Conservation (phyloP, 2,113 vertebrate species). For the Spea bombifrons region DNA sequence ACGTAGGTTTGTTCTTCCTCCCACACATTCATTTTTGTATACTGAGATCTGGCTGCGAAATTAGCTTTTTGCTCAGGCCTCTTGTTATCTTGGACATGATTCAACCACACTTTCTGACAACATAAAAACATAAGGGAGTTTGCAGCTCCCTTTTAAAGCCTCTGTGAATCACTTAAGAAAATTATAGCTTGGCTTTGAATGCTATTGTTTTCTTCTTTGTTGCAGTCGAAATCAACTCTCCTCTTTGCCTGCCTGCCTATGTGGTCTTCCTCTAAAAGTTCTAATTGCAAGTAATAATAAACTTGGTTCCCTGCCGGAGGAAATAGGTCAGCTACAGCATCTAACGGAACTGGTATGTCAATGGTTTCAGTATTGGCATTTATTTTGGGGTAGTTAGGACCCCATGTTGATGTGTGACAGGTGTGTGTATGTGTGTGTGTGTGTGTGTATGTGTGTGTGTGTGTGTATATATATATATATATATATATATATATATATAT, state of each 20-base stretch:
- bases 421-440: too few species aligned
- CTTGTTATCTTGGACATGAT: constrained; percentile 12
- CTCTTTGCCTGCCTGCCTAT: constrained; percentile 83
- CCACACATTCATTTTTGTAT: constrained; percentile 31
- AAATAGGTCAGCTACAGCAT: constrained; percentile 83
- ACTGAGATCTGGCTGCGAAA: constrained; percentile 39
- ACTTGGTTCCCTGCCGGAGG: constrained; percentile 86
- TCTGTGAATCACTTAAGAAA: constrained; percentile 36
- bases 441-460: too few species aligned
- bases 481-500: too few species aligned
- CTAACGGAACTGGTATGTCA: constrained; percentile 93
- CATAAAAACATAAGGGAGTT: constrained; percentile 27
- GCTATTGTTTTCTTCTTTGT: constrained; percentile 54
- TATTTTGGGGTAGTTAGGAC: constrained; percentile 23
- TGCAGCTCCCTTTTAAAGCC: constrained; percentile 42
- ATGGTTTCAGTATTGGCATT: constrained; percentile 49
- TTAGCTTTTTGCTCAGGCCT: not conserved
- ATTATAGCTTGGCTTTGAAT: constrained; percentile 45
- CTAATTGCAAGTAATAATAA: constrained; percentile 98
- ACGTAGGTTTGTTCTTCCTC: constrained; percentile 29
- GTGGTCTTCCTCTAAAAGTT: constrained; percentile 89
- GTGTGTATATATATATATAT: too few species aligned
- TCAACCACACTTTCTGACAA: constrained; percentile 19
- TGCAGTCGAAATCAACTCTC: constrained; percentile 91
- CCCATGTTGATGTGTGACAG: constrained; percentile 17